Conservation (phyloP, 1,140 invertebrate species). For the Bombus superbus region DNA sequence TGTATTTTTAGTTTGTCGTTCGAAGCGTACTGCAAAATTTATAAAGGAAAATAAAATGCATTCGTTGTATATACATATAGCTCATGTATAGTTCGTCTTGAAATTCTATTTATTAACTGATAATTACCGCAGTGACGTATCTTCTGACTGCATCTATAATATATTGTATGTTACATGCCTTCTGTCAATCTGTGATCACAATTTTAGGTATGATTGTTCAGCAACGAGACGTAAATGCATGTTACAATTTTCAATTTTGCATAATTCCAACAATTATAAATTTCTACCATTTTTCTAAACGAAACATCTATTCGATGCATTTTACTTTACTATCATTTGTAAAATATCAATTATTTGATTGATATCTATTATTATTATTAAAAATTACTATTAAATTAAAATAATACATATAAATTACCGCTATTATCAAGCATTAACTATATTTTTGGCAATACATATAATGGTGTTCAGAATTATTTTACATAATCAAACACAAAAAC, state of each 20-base stretch:
- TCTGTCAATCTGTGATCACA: constrained; percentile 80
- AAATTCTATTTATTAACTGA: constrained; percentile 58
- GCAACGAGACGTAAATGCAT: constrained; percentile 25
- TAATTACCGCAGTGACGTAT: constrained; percentile 51
- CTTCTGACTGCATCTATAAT: constrained; percentile 59
- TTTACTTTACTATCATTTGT: neutral
- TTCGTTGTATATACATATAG: constrained; percentile 31
- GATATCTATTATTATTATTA: too few relatives aligned
- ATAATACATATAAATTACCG: too few relatives aligned
- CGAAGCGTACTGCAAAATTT: neutral
- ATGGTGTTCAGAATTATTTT: neutral
- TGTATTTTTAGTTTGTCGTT: neutral
- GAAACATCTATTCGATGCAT: neutral
- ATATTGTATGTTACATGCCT: constrained; percentile 74
- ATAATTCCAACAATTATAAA: neutral
- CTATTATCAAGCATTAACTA: neutral
- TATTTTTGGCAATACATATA: neutral
- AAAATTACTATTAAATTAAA: too few relatives aligned
- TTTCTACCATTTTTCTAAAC: too few relatives aligned
- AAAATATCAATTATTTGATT: too few relatives aligned
- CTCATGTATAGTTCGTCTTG: constrained; percentile 42
- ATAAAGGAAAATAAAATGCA: neutral
- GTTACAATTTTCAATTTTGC: constrained; percentile 60
- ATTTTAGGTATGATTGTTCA: constrained; percentile 72
- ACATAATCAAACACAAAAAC: too few relatives aligned